A percentile compares a stretch with the other conserved stretches of the same genome.
Conservation (phyloP, 2,888 invertebrate species). For the Leptinotarsa tumamoca region DNA sequence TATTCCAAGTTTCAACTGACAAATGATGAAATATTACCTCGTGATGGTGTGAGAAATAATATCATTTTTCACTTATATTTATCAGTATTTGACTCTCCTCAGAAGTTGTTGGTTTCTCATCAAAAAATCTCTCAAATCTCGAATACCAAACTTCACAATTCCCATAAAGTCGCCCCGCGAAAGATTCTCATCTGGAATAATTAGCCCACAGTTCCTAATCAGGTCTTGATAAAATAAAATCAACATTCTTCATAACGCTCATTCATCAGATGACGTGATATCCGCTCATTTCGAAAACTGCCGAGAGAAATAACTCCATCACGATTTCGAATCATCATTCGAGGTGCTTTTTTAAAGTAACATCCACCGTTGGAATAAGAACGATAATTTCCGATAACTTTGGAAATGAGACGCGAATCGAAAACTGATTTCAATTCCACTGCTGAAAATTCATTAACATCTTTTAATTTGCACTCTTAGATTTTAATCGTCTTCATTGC, state of each 20-base stretch:
- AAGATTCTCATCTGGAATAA: background rate
- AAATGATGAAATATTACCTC: no score
- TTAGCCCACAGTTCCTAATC: background rate
- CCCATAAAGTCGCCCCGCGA: background rate
- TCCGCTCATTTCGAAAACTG: constrained; percentile 26
- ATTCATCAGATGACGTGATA: constrained; percentile 24
- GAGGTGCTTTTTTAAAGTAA: constrained; percentile 48
- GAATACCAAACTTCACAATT: no score
- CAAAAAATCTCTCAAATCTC: no score
- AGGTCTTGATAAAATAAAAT: constrained; percentile 8
- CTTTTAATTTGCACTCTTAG: constrained; percentile 56
- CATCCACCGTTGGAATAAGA: constrained; percentile 55
- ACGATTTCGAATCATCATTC: constrained; percentile 31
- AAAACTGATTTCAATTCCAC: constrained; percentile 58
- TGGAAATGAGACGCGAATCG: constrained; percentile 63
- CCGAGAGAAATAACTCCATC: constrained; percentile 34
- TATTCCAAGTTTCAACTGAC: no score
- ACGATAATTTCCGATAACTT: constrained; percentile 61
- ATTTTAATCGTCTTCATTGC: constrained; percentile 53
- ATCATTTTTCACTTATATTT: no score
- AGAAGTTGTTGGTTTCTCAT: no score
- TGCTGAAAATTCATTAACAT: constrained; percentile 55
- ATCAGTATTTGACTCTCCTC: no score
- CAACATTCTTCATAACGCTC: constrained; percentile 14
- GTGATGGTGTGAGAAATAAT: no score